These are phyloP conservation scores for Ptychobarbus kaznakovi DNA, from an alignment of 2,797 vertebrate genomes.

Conservation along the genomic window DNA sequence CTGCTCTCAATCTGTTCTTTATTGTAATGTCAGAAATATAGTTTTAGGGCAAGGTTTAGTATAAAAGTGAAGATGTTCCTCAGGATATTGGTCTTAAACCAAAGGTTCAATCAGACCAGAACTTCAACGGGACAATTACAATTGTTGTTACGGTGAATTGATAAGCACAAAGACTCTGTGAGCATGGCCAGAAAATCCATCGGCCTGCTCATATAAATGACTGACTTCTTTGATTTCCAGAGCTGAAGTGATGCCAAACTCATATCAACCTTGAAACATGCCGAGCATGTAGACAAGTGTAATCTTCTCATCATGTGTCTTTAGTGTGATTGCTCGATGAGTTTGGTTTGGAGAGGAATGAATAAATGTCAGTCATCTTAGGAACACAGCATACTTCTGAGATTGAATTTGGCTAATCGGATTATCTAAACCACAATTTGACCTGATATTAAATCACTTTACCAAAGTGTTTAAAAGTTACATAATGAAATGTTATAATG, in stretches of 20 bases:
- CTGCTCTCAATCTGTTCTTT: not conserved
- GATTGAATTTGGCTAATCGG: not conserved
- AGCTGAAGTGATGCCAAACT: conserved; percentile 37
- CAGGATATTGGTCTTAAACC: not conserved
- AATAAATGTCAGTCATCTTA: conserved; percentile 28
- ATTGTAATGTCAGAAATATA: conserved; percentile 4
- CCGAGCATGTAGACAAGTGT: not conserved
- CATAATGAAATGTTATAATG: not conserved
- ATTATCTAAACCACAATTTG: conserved; percentile 4
- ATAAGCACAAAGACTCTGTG: conserved; percentile 27
- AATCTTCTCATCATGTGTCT: conserved; percentile 32
- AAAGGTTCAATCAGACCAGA: not conserved
- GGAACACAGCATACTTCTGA: not conserved
- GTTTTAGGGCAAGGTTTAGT: not conserved
- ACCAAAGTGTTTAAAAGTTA: not conserved
- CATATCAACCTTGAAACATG: conserved; percentile 41
- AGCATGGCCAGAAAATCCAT: not conserved
- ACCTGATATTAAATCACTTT: not conserved
- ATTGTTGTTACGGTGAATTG: not conserved
- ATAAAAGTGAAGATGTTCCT: not conserved
- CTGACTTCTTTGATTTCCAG: conserved; percentile 47
- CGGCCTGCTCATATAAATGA: not conserved
- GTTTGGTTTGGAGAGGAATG: conserved; percentile 6
- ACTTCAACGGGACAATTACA: conserved; percentile 1
- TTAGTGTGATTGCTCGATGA: conserved; percentile 8